Percentiles rank a stretch among this genome's conserved stretches.
Conservation (phyloP, 2,113 vertebrate species). For the Perccottus glenii region DNA sequence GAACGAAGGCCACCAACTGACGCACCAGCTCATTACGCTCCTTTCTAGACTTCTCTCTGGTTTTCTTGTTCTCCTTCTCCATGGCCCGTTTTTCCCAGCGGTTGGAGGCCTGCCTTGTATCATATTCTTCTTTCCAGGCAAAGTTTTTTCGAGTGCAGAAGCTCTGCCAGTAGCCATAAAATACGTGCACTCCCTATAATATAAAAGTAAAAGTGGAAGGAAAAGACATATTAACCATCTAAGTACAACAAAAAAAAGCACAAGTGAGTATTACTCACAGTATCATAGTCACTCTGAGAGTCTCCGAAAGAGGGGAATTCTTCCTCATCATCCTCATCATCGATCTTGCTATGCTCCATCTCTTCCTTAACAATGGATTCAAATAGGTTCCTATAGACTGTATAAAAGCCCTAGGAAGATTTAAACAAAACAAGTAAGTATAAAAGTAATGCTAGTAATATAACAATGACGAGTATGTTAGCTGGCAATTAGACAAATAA, state of each 20-base stretch:
- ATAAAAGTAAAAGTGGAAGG: neutral
- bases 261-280: constrained; percentile 77
- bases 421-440: neutral
- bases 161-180: constrained; percentile 98
- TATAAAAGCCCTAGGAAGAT: constrained; percentile 87
- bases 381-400: constrained; percentile 89
- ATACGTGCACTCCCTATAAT: constrained; percentile 89
- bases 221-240: neutral
- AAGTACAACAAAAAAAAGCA: neutral
- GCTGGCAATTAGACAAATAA: neutral
- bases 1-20: constrained; percentile 91
- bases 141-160: constrained; percentile 94
- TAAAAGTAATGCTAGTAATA: neutral
- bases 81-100: constrained; percentile 98
- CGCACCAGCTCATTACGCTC: constrained; percentile 91
- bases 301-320: constrained; percentile 90
- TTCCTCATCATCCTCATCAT: constrained; percentile 80
- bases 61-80: constrained; percentile 98
- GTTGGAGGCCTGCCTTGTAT: constrained; percentile 93
- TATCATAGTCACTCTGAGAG: constrained; percentile 92
- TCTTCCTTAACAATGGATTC: constrained; percentile 91
- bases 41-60: constrained; percentile 88
- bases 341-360: constrained; percentile 79
- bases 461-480: too few relatives aligned
- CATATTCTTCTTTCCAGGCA: constrained; percentile 96